phyloP scores from a whole-genome alignment of 1,140 invertebrate species.

The Bombus balteatus region DNA sequence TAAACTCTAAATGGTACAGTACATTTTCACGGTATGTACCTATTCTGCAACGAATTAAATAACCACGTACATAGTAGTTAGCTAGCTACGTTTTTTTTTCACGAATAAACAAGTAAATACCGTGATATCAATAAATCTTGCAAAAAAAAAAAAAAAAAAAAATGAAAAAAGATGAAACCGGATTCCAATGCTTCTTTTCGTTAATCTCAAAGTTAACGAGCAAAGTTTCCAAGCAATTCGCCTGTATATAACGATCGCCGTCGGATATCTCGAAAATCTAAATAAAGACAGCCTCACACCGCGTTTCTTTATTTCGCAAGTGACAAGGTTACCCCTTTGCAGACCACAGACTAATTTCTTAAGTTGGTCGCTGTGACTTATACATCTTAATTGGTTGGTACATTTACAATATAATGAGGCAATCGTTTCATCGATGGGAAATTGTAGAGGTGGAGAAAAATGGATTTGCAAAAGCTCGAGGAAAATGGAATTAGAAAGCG shows the following conservation, averaged over 20 bases:
- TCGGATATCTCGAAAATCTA: conserved; percentile 28
- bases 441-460: neutral
- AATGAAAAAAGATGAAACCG: neutral
- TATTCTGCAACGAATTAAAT: neutral
- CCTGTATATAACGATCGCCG: neutral
- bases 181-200: neutral
- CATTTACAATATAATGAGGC: neutral
- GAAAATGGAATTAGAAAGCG: neutral
- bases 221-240: neutral
- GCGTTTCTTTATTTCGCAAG: conserved; percentile 3
- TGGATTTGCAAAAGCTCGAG: too few relatives aligned
- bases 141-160: neutral
- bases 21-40: neutral
- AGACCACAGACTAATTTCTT: too few relatives aligned
- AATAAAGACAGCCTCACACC: neutral
- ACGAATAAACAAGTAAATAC: neutral
- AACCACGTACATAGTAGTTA: neutral
- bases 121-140: neutral
- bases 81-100: neutral
- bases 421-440: neutral
- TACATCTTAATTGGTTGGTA: too few relatives aligned
- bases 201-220: neutral
- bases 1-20: neutral
- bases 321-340: neutral
- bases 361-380: too few relatives aligned